A percentile compares a stretch with the other conserved stretches of the same genome.
phyloP scores from a whole-genome alignment of 2,888 invertebrate genomes.

The Lordiphosa fenestrarum region DNA sequence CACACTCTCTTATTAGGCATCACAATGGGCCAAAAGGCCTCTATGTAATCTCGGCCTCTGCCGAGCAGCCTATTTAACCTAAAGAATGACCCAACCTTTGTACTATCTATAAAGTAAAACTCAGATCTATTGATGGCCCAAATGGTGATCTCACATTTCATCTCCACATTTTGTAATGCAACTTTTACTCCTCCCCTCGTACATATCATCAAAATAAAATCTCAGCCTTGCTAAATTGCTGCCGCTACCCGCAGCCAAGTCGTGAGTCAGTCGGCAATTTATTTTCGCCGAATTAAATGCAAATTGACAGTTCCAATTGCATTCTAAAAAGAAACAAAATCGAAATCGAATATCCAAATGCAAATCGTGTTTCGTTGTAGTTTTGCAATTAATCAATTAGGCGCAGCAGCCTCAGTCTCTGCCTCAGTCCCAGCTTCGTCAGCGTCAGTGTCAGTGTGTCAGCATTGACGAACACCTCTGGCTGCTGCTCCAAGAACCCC shows the following conservation, averaged over 20 bases:
- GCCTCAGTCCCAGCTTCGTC: conserved; percentile 30
- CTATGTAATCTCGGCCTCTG: too few relatives aligned
- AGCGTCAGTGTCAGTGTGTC: conserved; percentile 70
- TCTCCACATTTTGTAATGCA: conserved; percentile 1
- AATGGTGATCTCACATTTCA: too few relatives aligned
- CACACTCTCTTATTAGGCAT: too few relatives aligned
- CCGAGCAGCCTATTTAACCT: too few relatives aligned
- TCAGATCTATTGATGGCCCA: too few relatives aligned
- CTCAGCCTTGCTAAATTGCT: conserved; percentile 31
- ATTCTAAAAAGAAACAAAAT: conserved; percentile 45
- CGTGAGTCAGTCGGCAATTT: conserved; percentile 72
- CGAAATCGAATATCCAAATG: conserved; percentile 62
- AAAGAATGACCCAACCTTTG: too few relatives aligned
- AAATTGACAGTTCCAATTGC: conserved; percentile 73
- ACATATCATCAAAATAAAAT: conserved; percentile 29
- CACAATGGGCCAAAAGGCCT: too few relatives aligned
- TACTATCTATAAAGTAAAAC: too few relatives aligned
- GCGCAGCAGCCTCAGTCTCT: conserved; percentile 42
- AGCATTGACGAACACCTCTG: conserved; percentile 56
- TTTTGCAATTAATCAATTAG: conserved; percentile 74
- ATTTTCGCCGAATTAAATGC: conserved; percentile 73
- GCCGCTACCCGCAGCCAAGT: conserved; percentile 34
- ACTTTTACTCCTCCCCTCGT: conserved; percentile 15
- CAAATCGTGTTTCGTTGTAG: conserved; percentile 71
- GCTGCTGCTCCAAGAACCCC: conserved; percentile 42